These are phyloP conservation scores for Paedocypris micromegethes DNA, from an alignment of 2,797 vertebrate species.

Conservation along the genomic window DNA sequence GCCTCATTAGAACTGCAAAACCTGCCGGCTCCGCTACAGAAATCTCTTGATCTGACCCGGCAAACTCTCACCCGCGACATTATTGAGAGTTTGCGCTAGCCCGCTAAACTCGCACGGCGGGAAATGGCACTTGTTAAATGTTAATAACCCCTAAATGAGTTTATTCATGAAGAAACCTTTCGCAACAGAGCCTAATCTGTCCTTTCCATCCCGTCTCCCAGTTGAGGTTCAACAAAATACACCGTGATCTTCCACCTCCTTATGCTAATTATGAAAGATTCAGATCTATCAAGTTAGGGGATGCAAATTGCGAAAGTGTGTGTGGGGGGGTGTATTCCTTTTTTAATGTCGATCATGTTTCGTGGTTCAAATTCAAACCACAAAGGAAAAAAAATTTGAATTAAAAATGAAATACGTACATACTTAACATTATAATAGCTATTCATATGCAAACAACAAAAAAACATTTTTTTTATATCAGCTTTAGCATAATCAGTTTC, in stretches of 20 bases:
- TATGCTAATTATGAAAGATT: slow-evolving; percentile 33
- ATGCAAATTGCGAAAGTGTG: too few relatives aligned
- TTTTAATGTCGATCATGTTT: too few relatives aligned
- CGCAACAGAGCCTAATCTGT: slow-evolving; percentile 42
- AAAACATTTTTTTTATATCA: too few relatives aligned
- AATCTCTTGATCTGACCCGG: slow-evolving; percentile 40
- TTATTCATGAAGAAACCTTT: slow-evolving; percentile 48
- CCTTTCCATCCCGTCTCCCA: slow-evolving; percentile 22
- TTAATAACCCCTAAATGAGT: slow-evolving; percentile 52
- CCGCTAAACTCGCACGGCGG: slow-evolving; percentile 22
- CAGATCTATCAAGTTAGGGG: background rate
- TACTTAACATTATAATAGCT: too few relatives aligned
- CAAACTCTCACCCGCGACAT: slow-evolving; percentile 38
- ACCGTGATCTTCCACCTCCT: slow-evolving; percentile 12
- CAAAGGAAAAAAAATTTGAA: too few relatives aligned
- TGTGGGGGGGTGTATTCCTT: too few relatives aligned
- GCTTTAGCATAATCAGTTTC: too few relatives aligned
- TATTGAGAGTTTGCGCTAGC: slow-evolving; percentile 43
- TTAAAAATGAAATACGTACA: too few relatives aligned
- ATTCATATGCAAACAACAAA: too few relatives aligned
- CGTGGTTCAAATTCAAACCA: too few relatives aligned
- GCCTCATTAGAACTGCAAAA: slow-evolving; percentile 33
- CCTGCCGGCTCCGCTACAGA: slow-evolving; percentile 33
- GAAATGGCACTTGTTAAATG: slow-evolving; percentile 53
- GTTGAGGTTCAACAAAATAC: slow-evolving; percentile 11